A percentile compares a stretch with the other conserved stretches of the same genome.
phyloP scores from a whole-genome alignment of 2,888 invertebrate species.

The Protophormia terraenovae region DNA sequence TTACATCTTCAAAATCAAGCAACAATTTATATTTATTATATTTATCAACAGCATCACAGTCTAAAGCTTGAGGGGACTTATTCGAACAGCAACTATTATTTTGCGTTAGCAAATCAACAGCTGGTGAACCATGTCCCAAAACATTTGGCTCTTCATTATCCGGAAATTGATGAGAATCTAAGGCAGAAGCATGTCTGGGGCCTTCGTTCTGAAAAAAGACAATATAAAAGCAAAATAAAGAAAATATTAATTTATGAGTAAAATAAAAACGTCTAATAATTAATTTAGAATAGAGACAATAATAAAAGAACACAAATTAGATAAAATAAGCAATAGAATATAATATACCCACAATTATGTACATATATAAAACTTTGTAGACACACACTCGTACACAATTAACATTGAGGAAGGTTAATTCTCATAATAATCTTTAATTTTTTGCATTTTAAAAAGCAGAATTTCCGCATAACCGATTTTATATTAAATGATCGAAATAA shows the following conservation, averaged over 20 bases:
- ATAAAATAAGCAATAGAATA: constrained; percentile 3
- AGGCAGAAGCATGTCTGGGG: constrained; percentile 66
- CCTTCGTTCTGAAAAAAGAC: constrained; percentile 74
- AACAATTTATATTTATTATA: constrained; percentile 77
- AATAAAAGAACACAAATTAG: constrained; percentile 39
- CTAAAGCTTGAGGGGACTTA: constrained; percentile 22
- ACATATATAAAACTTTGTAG: background rate
- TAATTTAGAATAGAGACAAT: constrained; percentile 19
- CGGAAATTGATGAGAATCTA: constrained; percentile 77
- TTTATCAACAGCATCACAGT: constrained; percentile 67
- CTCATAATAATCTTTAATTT: background rate
- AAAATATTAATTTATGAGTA: constrained; percentile 34
- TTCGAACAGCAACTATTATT: constrained; percentile 58
- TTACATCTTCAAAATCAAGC: constrained; percentile 81
- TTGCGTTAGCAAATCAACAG: constrained; percentile 48
- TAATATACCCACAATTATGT: background rate
- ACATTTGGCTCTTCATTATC: constrained; percentile 78
- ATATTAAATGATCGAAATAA: too few species aligned
- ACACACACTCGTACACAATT: background rate
- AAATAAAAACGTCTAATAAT: constrained; percentile 3
- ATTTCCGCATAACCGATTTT: background rate
- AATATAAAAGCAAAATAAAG: constrained; percentile 47
- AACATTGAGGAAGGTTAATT: background rate
- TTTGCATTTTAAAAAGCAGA: background rate
- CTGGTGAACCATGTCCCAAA: constrained; percentile 75